Evolutionary conservation across 2,888 invertebrate genomes (phyloP).

Genomic region (Pachydiplax longipennis): DNA sequence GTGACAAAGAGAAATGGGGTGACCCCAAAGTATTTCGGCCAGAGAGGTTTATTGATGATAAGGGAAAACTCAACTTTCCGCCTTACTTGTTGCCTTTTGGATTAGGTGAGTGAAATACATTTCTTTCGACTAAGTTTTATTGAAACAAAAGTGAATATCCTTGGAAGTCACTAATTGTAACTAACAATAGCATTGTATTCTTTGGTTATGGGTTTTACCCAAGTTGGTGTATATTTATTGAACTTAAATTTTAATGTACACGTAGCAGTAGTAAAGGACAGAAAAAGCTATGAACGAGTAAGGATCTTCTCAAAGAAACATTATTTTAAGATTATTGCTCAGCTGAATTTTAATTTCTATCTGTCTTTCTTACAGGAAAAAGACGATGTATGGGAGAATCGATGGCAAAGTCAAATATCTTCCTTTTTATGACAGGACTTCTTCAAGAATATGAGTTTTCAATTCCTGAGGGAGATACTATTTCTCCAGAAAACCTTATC

Average conservation of each 20-base stretch:
- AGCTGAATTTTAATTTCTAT: not conserved
- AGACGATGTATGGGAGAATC: constrained; percentile 85
- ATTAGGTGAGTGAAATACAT: constrained; percentile 65
- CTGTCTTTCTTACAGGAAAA: constrained; percentile 60
- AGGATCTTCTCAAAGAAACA: too few relatives aligned
- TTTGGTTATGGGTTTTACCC: too few relatives aligned
- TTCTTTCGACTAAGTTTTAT: too few relatives aligned
- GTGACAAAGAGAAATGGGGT: constrained; percentile 72
- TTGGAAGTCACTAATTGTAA: too few relatives aligned
- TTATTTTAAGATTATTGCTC: too few relatives aligned
- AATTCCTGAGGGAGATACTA: constrained; percentile 68
- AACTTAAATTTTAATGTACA: too few relatives aligned
- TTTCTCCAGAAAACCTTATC: constrained; percentile 70
- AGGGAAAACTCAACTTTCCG: constrained; percentile 69
- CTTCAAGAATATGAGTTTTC: constrained; percentile 77
- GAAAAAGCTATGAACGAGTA: too few relatives aligned
- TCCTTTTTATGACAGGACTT: constrained; percentile 75
- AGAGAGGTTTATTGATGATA: constrained; percentile 71
- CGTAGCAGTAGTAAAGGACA: too few relatives aligned
- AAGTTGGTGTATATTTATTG: too few relatives aligned
- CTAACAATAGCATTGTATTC: too few relatives aligned
- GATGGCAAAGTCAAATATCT: constrained; percentile 79
- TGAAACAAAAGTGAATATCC: too few relatives aligned
- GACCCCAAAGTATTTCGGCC: constrained; percentile 78
- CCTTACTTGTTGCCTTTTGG: constrained; percentile 82